Base-by-base conservation (phyloP, 2,888 invertebrate species). In the Tipula unca region DNA sequence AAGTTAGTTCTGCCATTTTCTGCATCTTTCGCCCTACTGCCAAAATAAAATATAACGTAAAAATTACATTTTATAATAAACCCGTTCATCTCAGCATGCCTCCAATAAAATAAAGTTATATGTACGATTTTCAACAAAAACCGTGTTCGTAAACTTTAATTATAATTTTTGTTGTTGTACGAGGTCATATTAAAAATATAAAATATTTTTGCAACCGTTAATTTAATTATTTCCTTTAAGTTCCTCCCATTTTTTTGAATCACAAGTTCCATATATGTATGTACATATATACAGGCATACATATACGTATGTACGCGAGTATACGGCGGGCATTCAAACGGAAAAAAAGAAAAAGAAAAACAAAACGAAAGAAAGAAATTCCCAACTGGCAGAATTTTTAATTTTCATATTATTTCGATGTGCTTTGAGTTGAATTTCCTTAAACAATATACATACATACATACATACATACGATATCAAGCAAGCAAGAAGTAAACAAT, bases 161-260 rank as follows among this genome's bases (percentile, higher is more conserved):
- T 32, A 4, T 6, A 35, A 35, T 4, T 35, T 35, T 35, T 35
- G 3, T 35, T 69, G 25, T 69, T 48, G 25, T 69, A 69, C 69
- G 69, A 69, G 69, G 69, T 69, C 69, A 69, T 69, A 69, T 8
- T 13, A 69, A 3, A 25, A 8, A 25, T 4, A 48, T 17, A 69
- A 25, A 69, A 69, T 25, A 48, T 48, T 2, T 48, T 48, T 69
- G 25, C 13, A 69, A 69, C 69, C 69, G 69, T 69, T 69, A 69
- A 25, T 69, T 69, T 69, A 69, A 69, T 69, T 69, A 69, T 69
- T 69, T 69, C 69, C 69, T 69, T 69, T 25, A 25, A 69, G 69
- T 69, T 69, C 69, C 69, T 69, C 69, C 69, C 69, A 69, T 69
- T 69, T 69, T 39, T 69, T 69, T 69, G 69, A 69, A 69, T 69